phyloP scores from a whole-genome alignment of 1,140 invertebrate species.

The Megalopta genalis region DNA sequence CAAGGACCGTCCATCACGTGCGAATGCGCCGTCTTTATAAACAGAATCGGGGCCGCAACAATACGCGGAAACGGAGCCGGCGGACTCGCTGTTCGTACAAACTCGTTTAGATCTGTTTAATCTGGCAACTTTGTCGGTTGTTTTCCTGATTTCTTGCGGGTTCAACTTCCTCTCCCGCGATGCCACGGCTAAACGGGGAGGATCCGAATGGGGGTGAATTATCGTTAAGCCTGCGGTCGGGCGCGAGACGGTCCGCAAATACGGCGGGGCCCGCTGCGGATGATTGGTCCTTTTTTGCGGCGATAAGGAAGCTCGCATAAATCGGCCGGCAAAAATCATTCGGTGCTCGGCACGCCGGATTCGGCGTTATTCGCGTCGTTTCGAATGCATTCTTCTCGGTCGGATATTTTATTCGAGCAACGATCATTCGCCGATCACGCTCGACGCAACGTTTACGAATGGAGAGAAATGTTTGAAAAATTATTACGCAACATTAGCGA shows the following conservation, averaged over 20 bases:
- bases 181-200: not conserved
- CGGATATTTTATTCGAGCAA: too few species aligned
- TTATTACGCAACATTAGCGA: too few species aligned
- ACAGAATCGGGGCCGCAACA: not conserved
- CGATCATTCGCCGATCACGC: too few species aligned
- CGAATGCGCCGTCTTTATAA: conserved; percentile 27
- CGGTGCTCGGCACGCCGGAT: too few species aligned
- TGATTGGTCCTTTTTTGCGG: too few species aligned
- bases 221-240: not conserved
- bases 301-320: too few species aligned
- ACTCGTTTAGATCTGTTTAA: conserved; percentile 34
- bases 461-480: too few species aligned
- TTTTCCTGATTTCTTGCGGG: conserved; percentile 27
- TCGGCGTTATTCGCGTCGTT: too few species aligned
- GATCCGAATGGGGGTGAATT: not conserved
- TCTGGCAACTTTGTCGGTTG: not conserved
- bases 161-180: not conserved
- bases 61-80: not conserved
- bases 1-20: conserved; percentile 33
- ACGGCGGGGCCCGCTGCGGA: not conserved
- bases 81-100: not conserved
- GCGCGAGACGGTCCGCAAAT: not conserved
- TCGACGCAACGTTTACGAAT: too few species aligned
- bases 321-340: too few species aligned
- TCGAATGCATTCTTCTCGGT: too few species aligned